Conservation (phyloP, 2,113 vertebrate species). For the Vidua macroura region DNA sequence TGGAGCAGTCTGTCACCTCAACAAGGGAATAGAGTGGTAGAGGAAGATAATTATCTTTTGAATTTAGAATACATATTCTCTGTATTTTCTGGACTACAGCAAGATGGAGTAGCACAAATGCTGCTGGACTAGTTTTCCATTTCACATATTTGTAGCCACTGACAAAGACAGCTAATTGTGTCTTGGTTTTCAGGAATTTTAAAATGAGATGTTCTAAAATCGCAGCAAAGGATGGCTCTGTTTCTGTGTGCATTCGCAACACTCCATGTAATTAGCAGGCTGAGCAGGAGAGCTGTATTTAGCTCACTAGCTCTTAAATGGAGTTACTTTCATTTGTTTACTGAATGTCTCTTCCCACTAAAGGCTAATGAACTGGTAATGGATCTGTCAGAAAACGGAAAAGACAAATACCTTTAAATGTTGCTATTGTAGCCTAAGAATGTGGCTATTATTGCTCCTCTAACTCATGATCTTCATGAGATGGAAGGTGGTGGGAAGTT, state of each 20-base stretch:
- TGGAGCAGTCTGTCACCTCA: neutral
- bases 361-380: slow-evolving; percentile 69
- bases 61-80: neutral
- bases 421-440: slow-evolving; percentile 39
- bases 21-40: neutral
- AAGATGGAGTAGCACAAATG: neutral
- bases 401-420: slow-evolving; percentile 57
- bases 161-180: neutral
- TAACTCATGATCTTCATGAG: slow-evolving; percentile 21
- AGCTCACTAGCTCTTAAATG: slow-evolving; percentile 62
- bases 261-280: slow-evolving; percentile 38
- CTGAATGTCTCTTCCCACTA: slow-evolving; percentile 58
- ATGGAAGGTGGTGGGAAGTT: neutral
- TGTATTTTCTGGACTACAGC: neutral
- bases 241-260: neutral
- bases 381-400: slow-evolving; percentile 55
- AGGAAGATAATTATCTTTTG: neutral
- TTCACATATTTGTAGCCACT: neutral
- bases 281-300: slow-evolving; percentile 50
- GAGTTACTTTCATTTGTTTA: slow-evolving; percentile 63
- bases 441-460: slow-evolving; percentile 24
- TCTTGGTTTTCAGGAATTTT: neutral
- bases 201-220: neutral
- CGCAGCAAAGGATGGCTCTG: neutral
- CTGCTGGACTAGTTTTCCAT: neutral